Base-by-base conservation (phyloP, 1,140 invertebrate genomes). In the Polyergus mexicanus region DNA sequence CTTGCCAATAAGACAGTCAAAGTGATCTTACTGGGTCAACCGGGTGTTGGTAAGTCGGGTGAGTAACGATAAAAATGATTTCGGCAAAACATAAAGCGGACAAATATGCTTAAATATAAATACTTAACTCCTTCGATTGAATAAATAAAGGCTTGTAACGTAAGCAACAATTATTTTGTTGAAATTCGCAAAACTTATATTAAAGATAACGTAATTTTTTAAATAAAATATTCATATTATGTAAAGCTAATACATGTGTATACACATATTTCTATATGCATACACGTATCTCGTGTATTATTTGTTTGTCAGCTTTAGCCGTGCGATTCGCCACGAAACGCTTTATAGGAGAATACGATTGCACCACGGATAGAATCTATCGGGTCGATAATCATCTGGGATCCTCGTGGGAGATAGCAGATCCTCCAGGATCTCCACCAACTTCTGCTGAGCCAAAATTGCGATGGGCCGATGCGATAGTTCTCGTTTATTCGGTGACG, bases 301-400 rank as follows among this genome's bases (percentile, higher is more conserved):
- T 19, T 19, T 28, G 22, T 7, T 80, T 32, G 32, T 32, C 94
- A 97, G 97, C 97, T 22, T 95, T 98, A 94, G 97, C 98, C 11
- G 98, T 98, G 19, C 95, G 98, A 89, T 98, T 98, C 90, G 97
- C 98, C 41, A 98, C 97, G 8, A 95, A 96, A 41, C 95, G 97
- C n/a, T 98, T 97, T 92, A 98, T 98, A 85, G 97, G 97, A 35
- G 97, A 98, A 94, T 98, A 98, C 92, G 97, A 98, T 92, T 97
- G 97, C 2, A 97, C 96, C 87, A 94, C 97, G 85, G 98, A 98
- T 94, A 97, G 97, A 91, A 96, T 97, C 19, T 98, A 98, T 93
- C 88, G 90, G 13, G 71, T 92, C 16, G 90, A 88, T 10, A 80
- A 51, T 58, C 72, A 66, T 44, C 58, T 84, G 25, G 86, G 81